Percentiles rank a stretch among this genome's conserved stretches.
phyloP scores from a whole-genome alignment of 2,888 invertebrate genomes.

The Acanthacorydalis orientalis region DNA sequence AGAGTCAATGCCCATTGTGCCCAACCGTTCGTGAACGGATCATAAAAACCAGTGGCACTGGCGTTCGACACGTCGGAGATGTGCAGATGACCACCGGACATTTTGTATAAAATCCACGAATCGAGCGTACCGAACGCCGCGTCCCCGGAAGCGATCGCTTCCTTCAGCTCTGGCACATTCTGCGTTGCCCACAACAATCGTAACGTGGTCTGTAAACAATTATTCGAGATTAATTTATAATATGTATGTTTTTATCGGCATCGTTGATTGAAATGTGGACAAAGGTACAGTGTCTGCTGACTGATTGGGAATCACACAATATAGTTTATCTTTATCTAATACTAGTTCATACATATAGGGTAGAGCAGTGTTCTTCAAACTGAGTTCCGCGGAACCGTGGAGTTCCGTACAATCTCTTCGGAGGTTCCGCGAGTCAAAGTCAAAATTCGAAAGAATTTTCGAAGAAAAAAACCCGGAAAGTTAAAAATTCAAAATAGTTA shows the following conservation, averaged over 20 bases:
- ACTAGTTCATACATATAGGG: no score
- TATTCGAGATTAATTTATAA: not conserved
- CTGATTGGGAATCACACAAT: no score
- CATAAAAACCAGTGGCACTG: slow-evolving; percentile 82
- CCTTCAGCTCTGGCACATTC: slow-evolving; percentile 49
- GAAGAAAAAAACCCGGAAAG: no score
- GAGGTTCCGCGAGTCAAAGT: no score
- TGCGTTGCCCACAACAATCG: slow-evolving; percentile 64
- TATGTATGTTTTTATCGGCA: no score
- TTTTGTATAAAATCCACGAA: slow-evolving; percentile 80
- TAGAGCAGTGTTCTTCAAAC: not conserved
- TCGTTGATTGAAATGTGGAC: no score
- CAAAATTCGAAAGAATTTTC: no score
- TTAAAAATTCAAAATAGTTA: no score
- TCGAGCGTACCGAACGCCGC: slow-evolving; percentile 80
- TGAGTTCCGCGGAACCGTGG: not conserved
- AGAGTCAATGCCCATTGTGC: slow-evolving; percentile 51
- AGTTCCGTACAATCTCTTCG: no score
- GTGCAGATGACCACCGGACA: slow-evolving; percentile 45
- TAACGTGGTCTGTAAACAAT: slow-evolving; percentile 44
- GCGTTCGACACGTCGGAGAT: slow-evolving; percentile 83
- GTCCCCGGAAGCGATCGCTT: slow-evolving; percentile 41
- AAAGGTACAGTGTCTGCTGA: no score
- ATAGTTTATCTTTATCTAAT: no score
- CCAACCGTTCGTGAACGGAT: slow-evolving; percentile 83